phyloP scores from a whole-genome alignment of 2,888 invertebrate genomes.

The Eupithecia abbreviata region DNA sequence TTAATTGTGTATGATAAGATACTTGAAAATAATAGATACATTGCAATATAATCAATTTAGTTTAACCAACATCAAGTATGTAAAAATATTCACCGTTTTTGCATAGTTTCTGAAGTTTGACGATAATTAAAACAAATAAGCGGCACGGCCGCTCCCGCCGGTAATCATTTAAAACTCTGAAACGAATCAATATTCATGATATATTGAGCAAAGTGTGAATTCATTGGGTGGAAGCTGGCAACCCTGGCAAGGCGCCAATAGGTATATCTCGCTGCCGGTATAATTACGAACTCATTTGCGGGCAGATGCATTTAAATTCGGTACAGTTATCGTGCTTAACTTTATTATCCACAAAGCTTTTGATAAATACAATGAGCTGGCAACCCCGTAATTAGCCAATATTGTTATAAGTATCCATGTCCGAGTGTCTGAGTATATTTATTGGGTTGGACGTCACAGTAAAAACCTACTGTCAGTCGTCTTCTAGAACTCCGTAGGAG shows the following conservation, averaged over 20 bases:
- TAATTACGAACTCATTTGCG: conserved; percentile 37
- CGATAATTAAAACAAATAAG: conserved; percentile 43
- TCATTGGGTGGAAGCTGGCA: conserved; percentile 31
- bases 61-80: conserved; percentile 12
- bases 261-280: conserved; percentile 29
- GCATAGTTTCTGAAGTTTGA: conserved; percentile 32
- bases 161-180: conserved; percentile 45
- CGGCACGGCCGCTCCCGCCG: conserved; percentile 29
- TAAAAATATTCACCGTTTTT: conserved; percentile 29
- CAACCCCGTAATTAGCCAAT: neutral
- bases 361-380: neutral
- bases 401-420: neutral
- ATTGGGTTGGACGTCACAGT: neutral
- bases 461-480: neutral
- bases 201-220: conserved; percentile 40
- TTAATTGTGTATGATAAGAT: too few relatives aligned
- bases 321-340: conserved; percentile 12
- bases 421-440: neutral
- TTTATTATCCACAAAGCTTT: neutral
- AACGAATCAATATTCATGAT: conserved; percentile 46
- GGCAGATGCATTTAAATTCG: conserved; percentile 20
- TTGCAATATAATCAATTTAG: conserved; percentile 3
- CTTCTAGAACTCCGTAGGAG: neutral
- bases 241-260: conserved; percentile 40
- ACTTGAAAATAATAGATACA: neutral